These are phyloP conservation scores for Rhagonycha lutea DNA, from an alignment of 2,888 invertebrate species.

Conservation along the genomic window DNA sequence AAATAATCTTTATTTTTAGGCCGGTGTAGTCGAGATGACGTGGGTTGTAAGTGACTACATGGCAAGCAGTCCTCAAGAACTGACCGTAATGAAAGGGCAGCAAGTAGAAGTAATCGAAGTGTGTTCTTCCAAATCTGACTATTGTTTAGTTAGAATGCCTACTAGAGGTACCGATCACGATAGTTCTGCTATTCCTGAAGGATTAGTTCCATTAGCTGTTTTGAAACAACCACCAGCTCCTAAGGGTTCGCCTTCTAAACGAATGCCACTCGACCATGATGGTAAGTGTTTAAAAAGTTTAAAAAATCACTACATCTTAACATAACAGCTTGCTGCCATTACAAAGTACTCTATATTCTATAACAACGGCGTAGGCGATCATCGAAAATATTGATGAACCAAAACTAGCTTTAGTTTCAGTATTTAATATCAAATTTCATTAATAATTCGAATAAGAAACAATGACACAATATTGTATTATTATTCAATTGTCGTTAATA, in stretches of 20 bases:
- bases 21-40: slow-evolving; percentile 83
- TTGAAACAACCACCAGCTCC: slow-evolving; percentile 75
- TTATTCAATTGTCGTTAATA: neutral
- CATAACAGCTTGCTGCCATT: neutral
- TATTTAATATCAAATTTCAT: neutral
- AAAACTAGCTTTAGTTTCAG: neutral
- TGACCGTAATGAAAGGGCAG: slow-evolving; percentile 87
- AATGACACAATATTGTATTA: neutral
- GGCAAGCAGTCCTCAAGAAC: slow-evolving; percentile 75
- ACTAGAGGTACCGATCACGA: slow-evolving; percentile 56
- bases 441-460: neutral
- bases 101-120: slow-evolving; percentile 91
- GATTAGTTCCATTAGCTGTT: slow-evolving; percentile 78
- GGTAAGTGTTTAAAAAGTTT: slow-evolving; percentile 30
- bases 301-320: neutral
- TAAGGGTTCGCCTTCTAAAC: slow-evolving; percentile 61
- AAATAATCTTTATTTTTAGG: slow-evolving; percentile 57
- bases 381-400: neutral
- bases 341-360: neutral
- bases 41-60: slow-evolving; percentile 91
- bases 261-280: slow-evolving; percentile 50
- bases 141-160: slow-evolving; percentile 71
- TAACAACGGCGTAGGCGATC: neutral
- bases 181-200: slow-evolving; percentile 64
- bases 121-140: slow-evolving; percentile 68